Percentiles rank a stretch among this genome's conserved stretches.
Conservation (phyloP, 2,888 invertebrate species). For the Gandaritis pyraliata region DNA sequence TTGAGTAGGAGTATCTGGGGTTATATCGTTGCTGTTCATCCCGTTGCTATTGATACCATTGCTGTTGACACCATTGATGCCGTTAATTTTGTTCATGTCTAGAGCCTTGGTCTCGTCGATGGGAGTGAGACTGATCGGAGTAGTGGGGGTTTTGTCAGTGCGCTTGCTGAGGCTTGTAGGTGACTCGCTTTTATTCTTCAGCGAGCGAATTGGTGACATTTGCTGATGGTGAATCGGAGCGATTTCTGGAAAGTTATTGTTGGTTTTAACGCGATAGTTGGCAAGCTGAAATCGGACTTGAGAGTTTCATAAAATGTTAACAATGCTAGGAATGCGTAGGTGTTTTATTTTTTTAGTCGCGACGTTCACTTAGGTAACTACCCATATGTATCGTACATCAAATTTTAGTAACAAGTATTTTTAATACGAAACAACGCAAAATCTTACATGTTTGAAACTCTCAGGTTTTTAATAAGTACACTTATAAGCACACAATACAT, state of each 20-base stretch:
- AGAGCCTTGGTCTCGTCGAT: conserved; percentile 80
- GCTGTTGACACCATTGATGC: conserved; percentile 47
- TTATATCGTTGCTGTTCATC: conserved; percentile 69
- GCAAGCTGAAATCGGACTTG: conserved; percentile 21
- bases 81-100: conserved; percentile 76
- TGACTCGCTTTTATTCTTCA: conserved; percentile 77
- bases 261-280: conserved; percentile 39
- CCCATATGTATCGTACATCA: no score
- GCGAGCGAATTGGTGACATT: conserved; percentile 81
- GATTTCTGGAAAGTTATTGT: conserved; percentile 74
- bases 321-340: no score
- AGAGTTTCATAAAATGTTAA: conserved; percentile 21
- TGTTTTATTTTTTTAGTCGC: no score
- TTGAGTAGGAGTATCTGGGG: conserved; percentile 72
- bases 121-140: conserved; percentile 78
- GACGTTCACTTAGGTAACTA: no score
- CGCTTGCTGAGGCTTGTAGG: conserved; percentile 79
- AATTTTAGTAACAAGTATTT: conserved; percentile 12
- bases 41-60: conserved; percentile 53
- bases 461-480: conserved; percentile 41
- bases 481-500: conserved; percentile 50
- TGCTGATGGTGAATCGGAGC: conserved; percentile 81
- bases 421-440: neutral
- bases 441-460: conserved; percentile 46
- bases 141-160: conserved; percentile 80